Conservation (phyloP, 1,140 invertebrate species). For the Platyscapa corneri region DNA sequence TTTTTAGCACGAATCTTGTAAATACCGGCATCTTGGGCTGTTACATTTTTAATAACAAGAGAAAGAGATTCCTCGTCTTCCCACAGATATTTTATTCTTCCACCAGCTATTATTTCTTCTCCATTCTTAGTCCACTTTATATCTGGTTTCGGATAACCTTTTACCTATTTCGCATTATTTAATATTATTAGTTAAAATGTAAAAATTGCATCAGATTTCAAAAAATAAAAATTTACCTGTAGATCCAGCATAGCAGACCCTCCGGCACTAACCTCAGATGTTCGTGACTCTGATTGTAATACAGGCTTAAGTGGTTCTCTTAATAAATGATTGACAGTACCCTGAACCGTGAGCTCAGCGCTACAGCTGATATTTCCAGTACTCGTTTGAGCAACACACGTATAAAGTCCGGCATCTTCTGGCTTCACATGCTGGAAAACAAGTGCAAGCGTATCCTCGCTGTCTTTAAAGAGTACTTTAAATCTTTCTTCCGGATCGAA, state of each 20-base stretch:
- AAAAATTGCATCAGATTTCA: background rate
- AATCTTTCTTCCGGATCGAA: conserved; percentile 95
- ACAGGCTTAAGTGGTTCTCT: conserved; percentile 87
- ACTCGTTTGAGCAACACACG: conserved; percentile 93
- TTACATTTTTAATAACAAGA: conserved; percentile 92
- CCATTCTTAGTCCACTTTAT: conserved; percentile 93
- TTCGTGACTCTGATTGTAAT: conserved; percentile 83
- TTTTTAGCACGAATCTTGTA: conserved; percentile 91
- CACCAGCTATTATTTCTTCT: conserved; percentile 85
- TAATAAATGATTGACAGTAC: conserved; percentile 85
- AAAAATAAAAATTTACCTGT: conserved; percentile 70
- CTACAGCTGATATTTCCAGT: conserved; percentile 95
- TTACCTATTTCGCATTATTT: conserved; percentile 81
- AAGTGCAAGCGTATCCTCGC: conserved; percentile 92
- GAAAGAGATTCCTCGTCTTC: conserved; percentile 95
- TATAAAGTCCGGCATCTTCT: conserved; percentile 95
- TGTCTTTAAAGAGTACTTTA: conserved; percentile 93
- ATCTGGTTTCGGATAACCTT: conserved; percentile 94
- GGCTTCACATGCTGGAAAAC: conserved; percentile 95
- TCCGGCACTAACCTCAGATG: conserved; percentile 85
- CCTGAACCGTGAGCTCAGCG: conserved; percentile 93
- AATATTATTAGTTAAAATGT: background rate
- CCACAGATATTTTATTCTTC: conserved; percentile 88
- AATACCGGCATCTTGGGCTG: conserved; percentile 86
- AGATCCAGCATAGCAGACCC: conserved; percentile 96